phyloP scores from a whole-genome alignment of 1,140 invertebrate species.

The Formica selysi region DNA sequence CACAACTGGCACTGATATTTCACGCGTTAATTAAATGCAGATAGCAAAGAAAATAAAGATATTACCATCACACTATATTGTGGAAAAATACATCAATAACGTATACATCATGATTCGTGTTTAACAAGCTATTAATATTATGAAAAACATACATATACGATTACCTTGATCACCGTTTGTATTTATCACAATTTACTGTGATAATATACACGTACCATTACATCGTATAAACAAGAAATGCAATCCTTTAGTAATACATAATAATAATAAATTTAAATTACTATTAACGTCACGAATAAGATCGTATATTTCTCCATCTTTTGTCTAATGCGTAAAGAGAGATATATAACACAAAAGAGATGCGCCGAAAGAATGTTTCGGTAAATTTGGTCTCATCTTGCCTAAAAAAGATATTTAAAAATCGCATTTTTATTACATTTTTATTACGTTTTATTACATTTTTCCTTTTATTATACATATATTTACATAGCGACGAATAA shows the following conservation, averaged over 20 bases:
- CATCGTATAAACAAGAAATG: not conserved
- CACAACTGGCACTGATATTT: not conserved
- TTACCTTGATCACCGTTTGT: conserved; percentile 13
- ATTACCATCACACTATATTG: not conserved
- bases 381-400: not conserved
- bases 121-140: conserved; percentile 22
- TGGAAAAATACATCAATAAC: not conserved
- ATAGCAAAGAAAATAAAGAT: not conserved
- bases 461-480: not conserved
- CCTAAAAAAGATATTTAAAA: not conserved
- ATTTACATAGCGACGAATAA: not conserved
- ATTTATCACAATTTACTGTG: not conserved
- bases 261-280: not conserved
- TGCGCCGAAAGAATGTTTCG: not conserved
- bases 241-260: not conserved
- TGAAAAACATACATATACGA: not conserved
- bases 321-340: not conserved
- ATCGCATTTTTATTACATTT: not conserved
- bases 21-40: conserved; percentile 5
- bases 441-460: not conserved
- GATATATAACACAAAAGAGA: not conserved
- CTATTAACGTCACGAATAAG: not conserved
- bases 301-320: conserved; percentile 8
- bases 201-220: not conserved
- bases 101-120: not conserved